Conservation (phyloP, 2,113 vertebrate genomes). For the Meles meles region DNA sequence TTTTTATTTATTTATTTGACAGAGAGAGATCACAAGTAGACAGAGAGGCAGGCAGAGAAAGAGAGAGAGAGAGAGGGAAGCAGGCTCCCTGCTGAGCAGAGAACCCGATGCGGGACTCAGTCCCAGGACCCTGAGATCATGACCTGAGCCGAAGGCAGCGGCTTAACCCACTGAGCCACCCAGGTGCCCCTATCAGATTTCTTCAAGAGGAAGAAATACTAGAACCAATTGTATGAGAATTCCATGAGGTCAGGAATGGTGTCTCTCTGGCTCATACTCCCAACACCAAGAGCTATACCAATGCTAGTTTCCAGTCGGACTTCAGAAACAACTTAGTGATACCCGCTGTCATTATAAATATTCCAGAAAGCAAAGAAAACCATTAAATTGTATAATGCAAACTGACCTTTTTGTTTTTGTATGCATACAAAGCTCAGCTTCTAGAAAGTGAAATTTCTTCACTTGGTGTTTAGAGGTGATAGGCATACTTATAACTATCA, state of each 20-base stretch:
- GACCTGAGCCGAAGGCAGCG: no score
- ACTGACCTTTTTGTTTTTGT: not conserved
- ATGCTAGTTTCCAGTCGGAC: not conserved
- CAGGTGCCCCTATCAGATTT: no score
- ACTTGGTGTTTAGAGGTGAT: not conserved
- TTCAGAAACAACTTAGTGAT: not conserved
- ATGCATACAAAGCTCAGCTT: not conserved
- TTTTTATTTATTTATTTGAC: no score
- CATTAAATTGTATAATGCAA: not conserved
- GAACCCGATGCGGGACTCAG: no score
- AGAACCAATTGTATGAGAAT: not conserved
- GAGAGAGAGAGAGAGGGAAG: no score
- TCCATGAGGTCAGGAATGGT: not conserved
- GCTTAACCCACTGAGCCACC: no score
- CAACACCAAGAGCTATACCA: not conserved
- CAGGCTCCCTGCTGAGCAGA: no score
- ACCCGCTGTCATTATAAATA: not conserved
- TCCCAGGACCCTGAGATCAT: no score
- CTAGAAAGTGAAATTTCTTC: not conserved
- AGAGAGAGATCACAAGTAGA: no score
- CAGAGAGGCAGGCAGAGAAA: no score
- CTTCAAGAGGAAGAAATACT: not conserved
- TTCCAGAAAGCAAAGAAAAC: not conserved
- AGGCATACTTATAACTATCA: not conserved
- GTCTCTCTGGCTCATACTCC: not conserved